Percentiles rank a stretch among this genome's conserved stretches.
Evolutionary conservation across 2,113 vertebrate genomes (phyloP).

Genomic region (Rhagologus leucostigma): DNA sequence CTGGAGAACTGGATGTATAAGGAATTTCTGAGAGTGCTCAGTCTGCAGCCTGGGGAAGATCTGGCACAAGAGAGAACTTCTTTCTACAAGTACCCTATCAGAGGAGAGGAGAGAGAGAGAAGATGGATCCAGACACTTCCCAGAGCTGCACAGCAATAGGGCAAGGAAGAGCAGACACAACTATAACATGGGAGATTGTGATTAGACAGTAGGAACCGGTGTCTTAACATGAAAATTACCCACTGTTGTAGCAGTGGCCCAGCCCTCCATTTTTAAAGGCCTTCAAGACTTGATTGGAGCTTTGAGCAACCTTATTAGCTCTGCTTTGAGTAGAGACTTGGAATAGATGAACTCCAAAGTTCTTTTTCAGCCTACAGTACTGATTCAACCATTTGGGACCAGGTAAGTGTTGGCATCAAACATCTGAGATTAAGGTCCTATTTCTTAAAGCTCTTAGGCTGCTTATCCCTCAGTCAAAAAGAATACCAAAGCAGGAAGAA

Average conservation of each 20-base stretch:
- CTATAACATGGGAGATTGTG: not conserved
- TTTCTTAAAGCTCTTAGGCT: not conserved
- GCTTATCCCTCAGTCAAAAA: not conserved
- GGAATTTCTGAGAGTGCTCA: not conserved
- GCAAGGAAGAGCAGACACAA: not conserved
- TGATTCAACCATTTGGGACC: not conserved
- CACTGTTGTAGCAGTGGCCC: not conserved
- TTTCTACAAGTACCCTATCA: accelerated
- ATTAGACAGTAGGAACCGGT: not conserved
- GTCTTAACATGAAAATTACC: not conserved
- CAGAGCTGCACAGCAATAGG: not conserved
- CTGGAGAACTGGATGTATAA: not conserved
- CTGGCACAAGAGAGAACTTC: not conserved
- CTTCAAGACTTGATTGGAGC: not conserved
- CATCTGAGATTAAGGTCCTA: not conserved
- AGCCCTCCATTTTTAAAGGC: not conserved
- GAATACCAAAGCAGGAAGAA: not conserved
- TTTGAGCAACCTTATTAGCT: not conserved
- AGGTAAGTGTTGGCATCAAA: not conserved
- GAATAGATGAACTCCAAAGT: not conserved
- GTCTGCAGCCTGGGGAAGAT: not conserved
- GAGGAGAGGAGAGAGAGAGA: not conserved
- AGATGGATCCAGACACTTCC: not conserved
- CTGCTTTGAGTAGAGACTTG: not conserved
- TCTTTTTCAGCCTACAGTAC: not conserved